Base-by-base conservation (phyloP, 2,888 invertebrate genomes). In the Temnothorax rugatulus region DNA sequence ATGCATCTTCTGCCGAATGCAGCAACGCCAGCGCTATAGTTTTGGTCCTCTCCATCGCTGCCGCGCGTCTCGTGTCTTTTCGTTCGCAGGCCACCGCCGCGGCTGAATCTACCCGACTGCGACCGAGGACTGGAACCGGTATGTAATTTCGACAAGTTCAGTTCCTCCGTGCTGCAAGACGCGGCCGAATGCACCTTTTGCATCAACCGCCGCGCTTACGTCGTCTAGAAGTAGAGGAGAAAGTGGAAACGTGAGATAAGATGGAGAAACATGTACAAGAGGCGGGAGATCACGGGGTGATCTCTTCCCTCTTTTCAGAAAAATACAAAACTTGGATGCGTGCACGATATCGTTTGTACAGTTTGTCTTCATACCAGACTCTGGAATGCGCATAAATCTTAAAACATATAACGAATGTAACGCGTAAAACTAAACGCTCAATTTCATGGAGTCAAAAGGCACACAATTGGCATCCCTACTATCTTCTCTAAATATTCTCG, bases 91-190 rank as follows among this genome's bases (percentile, higher is more conserved):
- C 29, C 69, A 41, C 82, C 63, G 68, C 41, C 57, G 47, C 29
- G 41, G 25, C 64, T 52, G 76, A 66, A 68, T 29, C 8, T 44
- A 41, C 69, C 41, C 69, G 63, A 29, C 54, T 68, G 41, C 77
- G 77, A 79, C 34, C 34, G 54, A 13, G n/a, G 13, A 71, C 71
- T 41, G 79, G 54, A 71, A 79, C 79, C 79, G 79, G 73, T 79
- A 79, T 68, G 47, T 47, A 59, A 79, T 79, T 79, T 79, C 79
- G 79, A 59, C 73, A 71, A 77, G 73, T 59, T 47, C 73, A 34
- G 21, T 21, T 47, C 64, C 47, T 7, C n/a, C 47, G 34, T 34
- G 44, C 57, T 69, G 13, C 64, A 34, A 21, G 75, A 75, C 63
- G 34, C 50, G 75, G 29, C 74, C 25, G 21, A 50, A 50, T 41